phyloP scores from a whole-genome alignment of 2,888 invertebrate species.

The Slavum lentiscoides region DNA sequence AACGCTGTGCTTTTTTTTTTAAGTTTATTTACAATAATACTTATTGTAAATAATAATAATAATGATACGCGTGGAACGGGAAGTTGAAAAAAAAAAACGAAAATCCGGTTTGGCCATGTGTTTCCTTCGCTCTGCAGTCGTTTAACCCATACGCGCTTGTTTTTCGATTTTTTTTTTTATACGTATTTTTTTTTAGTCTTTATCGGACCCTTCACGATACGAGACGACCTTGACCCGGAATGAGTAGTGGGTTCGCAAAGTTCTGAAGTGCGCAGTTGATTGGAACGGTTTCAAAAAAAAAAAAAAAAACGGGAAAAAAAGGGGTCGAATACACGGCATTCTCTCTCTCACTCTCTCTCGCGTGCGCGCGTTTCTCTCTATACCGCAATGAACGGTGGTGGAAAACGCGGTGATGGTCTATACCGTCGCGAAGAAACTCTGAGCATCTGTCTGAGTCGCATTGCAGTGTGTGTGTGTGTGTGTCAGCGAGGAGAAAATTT shows the following conservation, averaged over 20 bases:
- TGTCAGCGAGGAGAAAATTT: too few relatives aligned
- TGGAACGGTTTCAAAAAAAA: constrained; percentile 42
- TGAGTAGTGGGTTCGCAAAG: constrained; percentile 1
- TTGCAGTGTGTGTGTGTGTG: too few relatives aligned
- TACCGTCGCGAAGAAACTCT: too few relatives aligned
- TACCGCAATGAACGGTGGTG: too few relatives aligned
- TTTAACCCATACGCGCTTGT: too few relatives aligned
- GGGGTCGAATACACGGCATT: background rate
- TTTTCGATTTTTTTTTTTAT: background rate
- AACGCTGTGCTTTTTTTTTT: background rate
- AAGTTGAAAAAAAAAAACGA: background rate
- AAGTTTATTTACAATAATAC: too few relatives aligned
- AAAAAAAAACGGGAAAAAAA: background rate
- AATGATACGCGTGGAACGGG: background rate
- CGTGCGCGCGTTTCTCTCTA: background rate
- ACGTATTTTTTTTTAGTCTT: background rate
- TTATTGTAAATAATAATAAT: too few relatives aligned
- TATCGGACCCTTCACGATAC: background rate
- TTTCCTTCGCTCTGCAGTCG: background rate
- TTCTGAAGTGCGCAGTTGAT: background rate
- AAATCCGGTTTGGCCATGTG: background rate
- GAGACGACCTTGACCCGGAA: constrained; percentile 43
- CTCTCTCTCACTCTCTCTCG: too few relatives aligned
- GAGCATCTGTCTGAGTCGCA: too few relatives aligned
- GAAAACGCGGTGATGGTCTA: too few relatives aligned